These are phyloP conservation scores for Elaeidobius kamerunicus DNA, from an alignment of 2,888 invertebrate genomes.

Conservation along the genomic window DNA sequence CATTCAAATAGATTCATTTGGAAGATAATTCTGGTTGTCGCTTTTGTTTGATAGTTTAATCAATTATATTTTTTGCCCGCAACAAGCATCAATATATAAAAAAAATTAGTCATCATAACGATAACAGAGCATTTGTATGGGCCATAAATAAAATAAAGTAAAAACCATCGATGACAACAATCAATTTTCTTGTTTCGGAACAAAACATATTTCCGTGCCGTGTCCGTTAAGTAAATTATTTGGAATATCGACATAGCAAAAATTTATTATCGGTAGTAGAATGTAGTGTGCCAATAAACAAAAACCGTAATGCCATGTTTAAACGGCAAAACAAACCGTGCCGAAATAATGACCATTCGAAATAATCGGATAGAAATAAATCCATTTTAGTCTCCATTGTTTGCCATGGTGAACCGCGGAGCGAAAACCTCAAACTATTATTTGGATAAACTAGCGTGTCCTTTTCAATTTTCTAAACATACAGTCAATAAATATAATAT, in stretches of 20 bases:
- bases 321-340: slow-evolving; percentile 2
- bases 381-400: slow-evolving; percentile 1
- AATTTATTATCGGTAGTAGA: background rate
- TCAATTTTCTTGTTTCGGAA: background rate
- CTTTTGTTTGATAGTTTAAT: too few relatives aligned
- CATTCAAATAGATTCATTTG: too few relatives aligned
- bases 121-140: too few relatives aligned
- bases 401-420: slow-evolving; percentile 1
- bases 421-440: background rate
- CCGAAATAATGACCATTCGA: slow-evolving; percentile 3
- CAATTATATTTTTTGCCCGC: too few relatives aligned
- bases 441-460: background rate
- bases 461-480: too few relatives aligned
- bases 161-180: too few relatives aligned
- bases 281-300: slow-evolving; percentile 8
- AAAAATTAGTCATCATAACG: too few relatives aligned
- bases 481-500: too few relatives aligned
- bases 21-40: too few relatives aligned
- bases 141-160: too few relatives aligned
- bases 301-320: slow-evolving; percentile 11
- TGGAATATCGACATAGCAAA: background rate
- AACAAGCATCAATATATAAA: too few relatives aligned
- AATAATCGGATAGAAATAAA: slow-evolving; percentile 7
- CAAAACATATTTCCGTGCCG: background rate
- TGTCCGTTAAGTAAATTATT: background rate